These are phyloP conservation scores for Mastacembelus armatus DNA, from an alignment of 2,797 vertebrate species.

Conservation along the genomic window DNA sequence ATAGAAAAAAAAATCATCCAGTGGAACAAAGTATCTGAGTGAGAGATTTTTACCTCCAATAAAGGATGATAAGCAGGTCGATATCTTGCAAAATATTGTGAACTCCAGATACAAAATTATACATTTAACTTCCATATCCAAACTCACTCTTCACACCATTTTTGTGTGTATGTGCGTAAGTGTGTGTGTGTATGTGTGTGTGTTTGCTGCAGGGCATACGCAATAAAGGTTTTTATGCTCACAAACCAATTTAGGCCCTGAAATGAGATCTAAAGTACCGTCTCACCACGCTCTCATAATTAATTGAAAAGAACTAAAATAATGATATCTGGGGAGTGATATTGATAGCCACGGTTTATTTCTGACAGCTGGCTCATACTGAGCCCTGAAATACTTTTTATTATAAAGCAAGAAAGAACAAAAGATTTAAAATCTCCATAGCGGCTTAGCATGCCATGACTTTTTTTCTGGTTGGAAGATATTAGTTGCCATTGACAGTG, in stretches of 20 bases:
- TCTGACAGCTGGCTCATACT: conserved; percentile 73
- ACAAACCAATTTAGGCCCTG: conserved; percentile 81
- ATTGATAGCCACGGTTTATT: conserved; percentile 77
- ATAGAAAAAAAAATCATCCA: conserved; percentile 42
- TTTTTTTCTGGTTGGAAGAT: conserved; percentile 48
- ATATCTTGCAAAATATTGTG: conserved; percentile 70
- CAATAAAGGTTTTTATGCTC: conserved; percentile 79
- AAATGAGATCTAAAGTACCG: conserved; percentile 82
- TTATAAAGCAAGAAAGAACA: conserved; percentile 70
- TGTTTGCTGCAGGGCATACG: conserved; percentile 56
- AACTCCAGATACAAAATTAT: conserved; percentile 68
- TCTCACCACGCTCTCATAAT: conserved; percentile 78
- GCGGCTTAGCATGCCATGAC: conserved; percentile 62
- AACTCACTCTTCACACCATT: conserved; percentile 53
- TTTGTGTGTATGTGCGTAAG: conserved; percentile 3
- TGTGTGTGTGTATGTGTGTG: conserved; percentile 25
- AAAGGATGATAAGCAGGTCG: conserved; percentile 67
- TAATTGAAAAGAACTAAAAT: conserved; percentile 83
- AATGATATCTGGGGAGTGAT: conserved; percentile 78
- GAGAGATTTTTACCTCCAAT: conserved; percentile 53
- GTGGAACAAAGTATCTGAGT: conserved; percentile 56
- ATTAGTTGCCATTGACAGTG: conserved; percentile 44
- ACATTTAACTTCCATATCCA: conserved; percentile 71
- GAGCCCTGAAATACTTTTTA: conserved; percentile 67
- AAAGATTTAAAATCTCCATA: conserved; percentile 66